These are phyloP conservation scores for Helogale parvula DNA, from an alignment of 2,113 vertebrate genomes.

Conservation along the genomic window DNA sequence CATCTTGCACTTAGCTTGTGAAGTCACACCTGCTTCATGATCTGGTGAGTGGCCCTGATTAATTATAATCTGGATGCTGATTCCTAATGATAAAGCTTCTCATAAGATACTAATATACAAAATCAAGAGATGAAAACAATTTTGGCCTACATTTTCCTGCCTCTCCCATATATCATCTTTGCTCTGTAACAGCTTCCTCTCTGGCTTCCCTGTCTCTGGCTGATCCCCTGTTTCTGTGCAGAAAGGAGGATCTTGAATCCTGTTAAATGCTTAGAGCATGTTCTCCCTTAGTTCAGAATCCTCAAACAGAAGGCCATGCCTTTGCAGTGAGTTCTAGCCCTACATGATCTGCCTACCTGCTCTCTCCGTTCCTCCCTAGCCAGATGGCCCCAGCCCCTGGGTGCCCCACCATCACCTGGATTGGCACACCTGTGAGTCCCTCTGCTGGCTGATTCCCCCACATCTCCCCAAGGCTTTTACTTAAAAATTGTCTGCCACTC, in stretches of 20 bases:
- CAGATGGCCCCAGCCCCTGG: too few species aligned
- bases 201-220: not conserved
- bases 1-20: not conserved
- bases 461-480: not conserved
- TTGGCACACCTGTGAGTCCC: not conserved
- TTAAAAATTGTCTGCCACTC: not conserved
- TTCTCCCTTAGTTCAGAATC: not conserved
- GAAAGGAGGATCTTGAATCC: not conserved
- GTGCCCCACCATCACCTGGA: not conserved
- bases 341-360: not conserved
- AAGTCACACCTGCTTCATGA: not conserved
- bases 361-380: not conserved
- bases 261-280: not conserved
- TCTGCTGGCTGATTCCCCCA: not conserved
- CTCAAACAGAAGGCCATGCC: not conserved
- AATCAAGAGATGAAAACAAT: not conserved
- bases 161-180: not conserved
- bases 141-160: not conserved
- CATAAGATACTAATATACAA: not conserved
- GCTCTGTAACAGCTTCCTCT: not conserved
- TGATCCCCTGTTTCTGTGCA: not conserved
- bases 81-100: not conserved
- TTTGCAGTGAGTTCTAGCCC: not conserved
- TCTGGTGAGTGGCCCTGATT: not conserved
- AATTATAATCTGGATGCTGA: not conserved